Evolutionary conservation across 2,113 vertebrate genomes (phyloP).

Genomic region (Cephalopholis sonnerati): DNA sequence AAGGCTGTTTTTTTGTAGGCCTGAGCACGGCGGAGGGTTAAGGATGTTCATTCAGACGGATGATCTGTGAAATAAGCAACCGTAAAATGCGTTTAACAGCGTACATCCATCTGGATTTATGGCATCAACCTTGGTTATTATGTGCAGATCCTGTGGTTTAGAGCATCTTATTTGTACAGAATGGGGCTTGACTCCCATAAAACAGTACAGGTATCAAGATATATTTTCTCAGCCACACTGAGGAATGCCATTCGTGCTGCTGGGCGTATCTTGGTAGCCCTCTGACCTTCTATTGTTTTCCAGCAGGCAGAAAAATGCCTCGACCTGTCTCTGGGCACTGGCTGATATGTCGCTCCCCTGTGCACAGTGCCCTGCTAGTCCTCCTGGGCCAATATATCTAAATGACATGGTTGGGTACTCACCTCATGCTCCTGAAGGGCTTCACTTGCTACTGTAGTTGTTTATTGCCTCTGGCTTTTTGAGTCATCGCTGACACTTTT

Average conservation of each 20-base stretch:
- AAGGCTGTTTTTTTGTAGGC: slow-evolving; percentile 30
- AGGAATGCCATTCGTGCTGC: slow-evolving; percentile 28
- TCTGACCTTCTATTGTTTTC: slow-evolving; percentile 67
- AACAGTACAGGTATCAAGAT: slow-evolving; percentile 66
- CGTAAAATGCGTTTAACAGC: slow-evolving; percentile 46
- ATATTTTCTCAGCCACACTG: slow-evolving; percentile 44
- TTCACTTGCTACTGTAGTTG: background rate
- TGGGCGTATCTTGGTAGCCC: slow-evolving; percentile 47
- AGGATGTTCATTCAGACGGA: slow-evolving; percentile 65
- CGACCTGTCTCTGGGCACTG: background rate
- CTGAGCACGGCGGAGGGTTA: slow-evolving; percentile 8
- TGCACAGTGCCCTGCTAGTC: background rate
- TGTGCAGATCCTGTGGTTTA: slow-evolving; percentile 38
- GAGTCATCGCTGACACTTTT: slow-evolving; percentile 31
- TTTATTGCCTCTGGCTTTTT: slow-evolving; percentile 37
- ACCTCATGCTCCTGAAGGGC: slow-evolving; percentile 29
- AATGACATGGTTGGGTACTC: slow-evolving; percentile 47
- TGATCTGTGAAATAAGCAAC: slow-evolving; percentile 72
- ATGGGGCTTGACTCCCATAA: slow-evolving; percentile 58
- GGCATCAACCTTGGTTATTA: slow-evolving; percentile 42
- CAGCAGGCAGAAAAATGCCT: slow-evolving; percentile 27
- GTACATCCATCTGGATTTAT: slow-evolving; percentile 64
- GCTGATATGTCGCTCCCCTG: slow-evolving; percentile 29
- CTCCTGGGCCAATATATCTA: slow-evolving; percentile 37
- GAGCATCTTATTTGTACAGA: slow-evolving; percentile 58